Conservation (phyloP, 2,888 invertebrate genomes). For the Sinhomidia bicolor region DNA sequence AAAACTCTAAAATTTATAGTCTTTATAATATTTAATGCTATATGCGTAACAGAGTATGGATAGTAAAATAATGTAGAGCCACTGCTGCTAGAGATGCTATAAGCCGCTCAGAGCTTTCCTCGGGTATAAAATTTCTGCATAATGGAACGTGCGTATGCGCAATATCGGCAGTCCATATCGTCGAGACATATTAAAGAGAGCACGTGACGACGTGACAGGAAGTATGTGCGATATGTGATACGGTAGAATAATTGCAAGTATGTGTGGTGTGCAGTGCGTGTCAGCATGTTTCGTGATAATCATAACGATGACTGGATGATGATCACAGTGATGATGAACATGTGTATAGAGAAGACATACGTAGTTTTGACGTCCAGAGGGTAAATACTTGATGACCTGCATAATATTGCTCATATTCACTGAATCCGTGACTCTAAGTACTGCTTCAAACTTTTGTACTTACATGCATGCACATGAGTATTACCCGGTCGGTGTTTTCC, state of each 20-base stretch:
- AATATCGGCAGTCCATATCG: neutral
- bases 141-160: neutral
- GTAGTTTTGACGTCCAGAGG: conserved; percentile 11
- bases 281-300: conserved; percentile 38
- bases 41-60: neutral
- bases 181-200: neutral
- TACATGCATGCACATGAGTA: neutral
- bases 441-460: too few relatives aligned
- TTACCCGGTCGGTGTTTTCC: too few relatives aligned
- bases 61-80: neutral
- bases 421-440: too few relatives aligned
- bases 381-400: conserved; percentile 35
- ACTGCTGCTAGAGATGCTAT: neutral
- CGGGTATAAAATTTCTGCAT: neutral
- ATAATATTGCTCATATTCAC: neutral
- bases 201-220: conserved; percentile 38
- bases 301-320: neutral
- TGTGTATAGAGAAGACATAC: too few relatives aligned
- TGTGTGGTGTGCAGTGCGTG: conserved; percentile 8
- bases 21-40: neutral
- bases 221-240: conserved; percentile 9
- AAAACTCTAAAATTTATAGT: too few relatives aligned
- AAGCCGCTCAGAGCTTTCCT: too few relatives aligned
- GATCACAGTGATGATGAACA: neutral
- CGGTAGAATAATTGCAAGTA: conserved; percentile 9